Evolutionary conservation across 1,140 invertebrate genomes (phyloP), one percentile per base, ranked within the genome.

Genomic region (Drosophila nigromelanica): DNA sequence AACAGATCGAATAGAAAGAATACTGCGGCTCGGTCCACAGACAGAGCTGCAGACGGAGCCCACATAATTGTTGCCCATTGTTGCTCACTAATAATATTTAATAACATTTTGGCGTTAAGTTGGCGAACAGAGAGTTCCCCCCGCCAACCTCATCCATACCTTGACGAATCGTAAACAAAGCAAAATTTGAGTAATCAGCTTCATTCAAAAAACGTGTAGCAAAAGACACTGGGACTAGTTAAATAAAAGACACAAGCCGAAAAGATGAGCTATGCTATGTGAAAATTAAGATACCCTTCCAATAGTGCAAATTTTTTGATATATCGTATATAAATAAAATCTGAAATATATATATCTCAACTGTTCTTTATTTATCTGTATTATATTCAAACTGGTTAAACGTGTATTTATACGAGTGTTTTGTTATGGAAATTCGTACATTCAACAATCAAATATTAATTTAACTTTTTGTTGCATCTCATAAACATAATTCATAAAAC

Each of bases 171-270:
- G 83, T 67, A 89, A 76, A 87, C 82, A 87, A 87, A 82, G 73
- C 83, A 80, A 89, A 87, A 89, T 87, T 87, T 89, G 83, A 89
- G 82, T 87, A 87, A 87, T 87, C 82, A 87, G 82, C 82, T 89
- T 87, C 76, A 87, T 87, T 87, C 82, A 87, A 69, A 79, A 86
- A 83, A 83, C 81, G 82, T 87, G 82, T 67, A 86, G 67, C 59
- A 59, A 73, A 83, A 83, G 54, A 73, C 50, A 77, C 43, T 42
- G 55, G 45, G 64, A 63, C 60, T 72, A 63, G 54, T 56, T 51
- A 71, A 74, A 72, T 42, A 68, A 69, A 81, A 68, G 48, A 64
- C 42, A 59, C 61, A 40, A 56, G 40, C 40, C 24, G 21, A 70
- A 48, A 40, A 69, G 45, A 51, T 55, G 62, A 15, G 35, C 24